phyloP scores from a whole-genome alignment of 2,797 vertebrate genomes.

The Heliangelus exortis region DNA sequence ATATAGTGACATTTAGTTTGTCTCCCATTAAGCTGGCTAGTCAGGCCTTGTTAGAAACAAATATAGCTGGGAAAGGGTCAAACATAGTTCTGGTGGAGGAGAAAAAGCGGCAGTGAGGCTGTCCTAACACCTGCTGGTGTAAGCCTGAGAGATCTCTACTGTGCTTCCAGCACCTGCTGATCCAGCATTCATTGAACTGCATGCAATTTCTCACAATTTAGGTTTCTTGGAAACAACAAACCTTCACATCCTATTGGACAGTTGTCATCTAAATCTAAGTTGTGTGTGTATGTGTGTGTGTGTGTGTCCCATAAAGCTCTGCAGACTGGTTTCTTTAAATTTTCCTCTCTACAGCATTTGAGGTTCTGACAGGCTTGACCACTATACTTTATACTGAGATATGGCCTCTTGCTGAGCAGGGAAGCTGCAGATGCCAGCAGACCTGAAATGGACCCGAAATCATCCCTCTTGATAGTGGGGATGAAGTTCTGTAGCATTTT shows the following conservation, averaged over 20 bases:
- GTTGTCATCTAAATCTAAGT: no score
- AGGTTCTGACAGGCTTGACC: not conserved
- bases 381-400: accelerated
- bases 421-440: not conserved
- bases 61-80: not conserved
- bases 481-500: not conserved
- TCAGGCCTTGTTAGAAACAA: not conserved
- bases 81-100: not conserved
- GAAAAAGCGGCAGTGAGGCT: accelerated
- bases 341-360: not conserved
- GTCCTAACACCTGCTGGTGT: not conserved
- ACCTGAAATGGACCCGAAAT: not conserved
- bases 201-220: not conserved
- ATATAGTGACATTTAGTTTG: not conserved
- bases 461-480: not conserved
- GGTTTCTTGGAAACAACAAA: not conserved
- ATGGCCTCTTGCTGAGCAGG: not conserved
- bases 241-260: not conserved
- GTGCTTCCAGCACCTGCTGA: not conserved
- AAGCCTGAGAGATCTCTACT: not conserved
- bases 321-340: not conserved
- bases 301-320: not conserved
- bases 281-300: not conserved
- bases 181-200: not conserved
- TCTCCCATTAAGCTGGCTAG: not conserved